These are phyloP conservation scores for Ryuthela nishihirai DNA, from an alignment of 2,888 invertebrate genomes.

Conservation along the genomic window DNA sequence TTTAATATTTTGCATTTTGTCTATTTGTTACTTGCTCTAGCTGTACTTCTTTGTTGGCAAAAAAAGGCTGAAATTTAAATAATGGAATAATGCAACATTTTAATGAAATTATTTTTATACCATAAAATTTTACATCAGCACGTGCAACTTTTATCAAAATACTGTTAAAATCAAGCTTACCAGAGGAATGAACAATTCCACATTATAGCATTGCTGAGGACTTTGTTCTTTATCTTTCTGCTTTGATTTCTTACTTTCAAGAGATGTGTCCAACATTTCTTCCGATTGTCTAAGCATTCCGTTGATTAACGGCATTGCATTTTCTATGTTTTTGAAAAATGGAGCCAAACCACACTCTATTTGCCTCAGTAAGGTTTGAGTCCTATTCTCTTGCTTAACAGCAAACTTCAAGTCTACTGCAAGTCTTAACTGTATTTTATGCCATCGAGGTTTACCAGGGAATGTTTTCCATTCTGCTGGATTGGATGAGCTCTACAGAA, in stretches of 20 bases:
- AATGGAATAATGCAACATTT: too few relatives aligned
- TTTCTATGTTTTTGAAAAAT: slow-evolving; percentile 44
- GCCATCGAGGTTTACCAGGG: slow-evolving; percentile 67
- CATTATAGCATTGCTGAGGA: slow-evolving; percentile 40
- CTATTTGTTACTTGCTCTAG: too few relatives aligned
- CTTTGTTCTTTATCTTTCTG: slow-evolving; percentile 40
- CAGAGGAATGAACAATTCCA: slow-evolving; percentile 52
- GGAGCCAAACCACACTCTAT: slow-evolving; percentile 55
- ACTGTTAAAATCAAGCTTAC: too few relatives aligned
- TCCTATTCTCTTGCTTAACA: slow-evolving; percentile 60
- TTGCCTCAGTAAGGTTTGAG: slow-evolving; percentile 62
- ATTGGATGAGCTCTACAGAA: slow-evolving; percentile 55
- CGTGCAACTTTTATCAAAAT: too few relatives aligned
- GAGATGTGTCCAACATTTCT: slow-evolving; percentile 48
- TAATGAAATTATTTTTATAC: too few relatives aligned
- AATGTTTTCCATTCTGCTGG: slow-evolving; percentile 75
- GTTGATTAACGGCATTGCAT: slow-evolving; percentile 66
- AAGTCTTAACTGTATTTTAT: slow-evolving; percentile 68
- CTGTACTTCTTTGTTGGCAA: too few relatives aligned
- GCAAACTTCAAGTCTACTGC: slow-evolving; percentile 72
- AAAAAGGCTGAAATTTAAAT: too few relatives aligned
- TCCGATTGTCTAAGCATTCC: slow-evolving; percentile 64
- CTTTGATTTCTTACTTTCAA: slow-evolving; percentile 44
- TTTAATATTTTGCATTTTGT: too few relatives aligned
- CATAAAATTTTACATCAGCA: too few relatives aligned